Percentiles rank a stretch among this genome's conserved stretches.
Evolutionary conservation across 2,888 invertebrate genomes (phyloP).

Genomic region (Ctenicera cuprea): DNA sequence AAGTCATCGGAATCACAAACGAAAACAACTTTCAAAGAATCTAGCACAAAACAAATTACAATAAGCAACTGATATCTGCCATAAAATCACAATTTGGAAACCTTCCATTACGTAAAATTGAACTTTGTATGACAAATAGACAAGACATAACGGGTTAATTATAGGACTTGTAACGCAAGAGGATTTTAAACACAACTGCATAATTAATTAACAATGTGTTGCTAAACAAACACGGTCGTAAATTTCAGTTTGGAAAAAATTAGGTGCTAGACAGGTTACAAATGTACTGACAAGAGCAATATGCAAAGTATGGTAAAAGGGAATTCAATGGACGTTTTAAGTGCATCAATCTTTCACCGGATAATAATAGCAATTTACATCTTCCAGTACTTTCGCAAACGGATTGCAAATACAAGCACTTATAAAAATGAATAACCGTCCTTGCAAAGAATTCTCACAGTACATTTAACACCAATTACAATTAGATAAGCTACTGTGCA

Average conservation of each 20-base stretch:
- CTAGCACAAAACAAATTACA: constrained; percentile 2
- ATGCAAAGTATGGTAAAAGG: constrained; percentile 10
- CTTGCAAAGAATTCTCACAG: constrained; percentile 40
- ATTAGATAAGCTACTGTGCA: constrained; percentile 26
- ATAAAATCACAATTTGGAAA: neutral
- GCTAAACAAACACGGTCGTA: too few species aligned
- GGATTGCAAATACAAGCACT: constrained; percentile 6
- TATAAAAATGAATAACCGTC: constrained; percentile 25
- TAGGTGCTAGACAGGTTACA: neutral
- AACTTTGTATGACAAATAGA: too few species aligned
- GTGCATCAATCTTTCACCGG: constrained; percentile 24
- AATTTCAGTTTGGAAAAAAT: neutral
- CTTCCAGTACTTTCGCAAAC: constrained; percentile 16
- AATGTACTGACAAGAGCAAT: constrained; percentile 3
- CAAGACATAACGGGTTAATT: too few species aligned
- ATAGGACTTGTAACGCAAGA: too few species aligned
- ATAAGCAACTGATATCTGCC: neutral
- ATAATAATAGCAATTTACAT: constrained; percentile 24
- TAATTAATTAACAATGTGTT: too few species aligned
- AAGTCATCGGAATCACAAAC: neutral
- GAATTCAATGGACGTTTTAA: constrained; percentile 6
- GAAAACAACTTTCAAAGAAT: constrained; percentile 18
- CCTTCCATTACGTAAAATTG: too few species aligned
- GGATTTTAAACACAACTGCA: too few species aligned
- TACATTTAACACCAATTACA: constrained; percentile 35